Evolutionary conservation across 2,113 vertebrate genomes (phyloP), one percentile per base, ranked within the genome.

Genomic region (Pterophyllum scalare): DNA sequence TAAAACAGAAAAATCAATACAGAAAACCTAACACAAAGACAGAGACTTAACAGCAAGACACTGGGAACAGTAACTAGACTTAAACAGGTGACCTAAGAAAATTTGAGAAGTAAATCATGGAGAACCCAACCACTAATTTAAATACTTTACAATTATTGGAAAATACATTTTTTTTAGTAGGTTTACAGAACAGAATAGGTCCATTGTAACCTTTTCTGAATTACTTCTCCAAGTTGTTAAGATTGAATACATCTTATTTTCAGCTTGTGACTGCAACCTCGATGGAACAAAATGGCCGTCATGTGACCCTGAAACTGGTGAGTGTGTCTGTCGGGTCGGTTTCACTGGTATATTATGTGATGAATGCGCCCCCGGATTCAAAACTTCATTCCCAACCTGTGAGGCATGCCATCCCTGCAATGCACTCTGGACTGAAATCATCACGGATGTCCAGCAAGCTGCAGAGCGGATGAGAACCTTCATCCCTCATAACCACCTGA

Each of bases 211-310:
- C 4, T 15, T 64, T n/a, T 59, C 3, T 58, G 13, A 56, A 26
- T 19, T 54, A 7, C 0, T 43, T 14, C 13, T 14, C 11, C 2
- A 40, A 0, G 1, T 40, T 19, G 11, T 12, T 72, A 40, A 57
- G 6, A 20, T 26, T 1, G 0, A 35, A 35, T 3, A 6, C 11
- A 3, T 59, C 11, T 64, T 35, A 2, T 74, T 52, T 87, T 15
- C 83, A 98, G 97, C 92, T 0, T 97, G 97, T n/a, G 81, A 96
- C 84, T 98, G 97, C 91, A 94, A 96, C 81, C 46, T 83, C 12
- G 94, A 96, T 62, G 97, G 97, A 78, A 95, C 96, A 1, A 57
- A 84, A 77, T 91, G 78, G 2, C 96, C 96, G 2, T 76, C 74
- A 6, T 99, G 97, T 89, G 95, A 97, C 92, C 84, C 91, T 80